phyloP scores from a whole-genome alignment of 2,888 invertebrate genomes.

The Heterodera filipjevi region DNA sequence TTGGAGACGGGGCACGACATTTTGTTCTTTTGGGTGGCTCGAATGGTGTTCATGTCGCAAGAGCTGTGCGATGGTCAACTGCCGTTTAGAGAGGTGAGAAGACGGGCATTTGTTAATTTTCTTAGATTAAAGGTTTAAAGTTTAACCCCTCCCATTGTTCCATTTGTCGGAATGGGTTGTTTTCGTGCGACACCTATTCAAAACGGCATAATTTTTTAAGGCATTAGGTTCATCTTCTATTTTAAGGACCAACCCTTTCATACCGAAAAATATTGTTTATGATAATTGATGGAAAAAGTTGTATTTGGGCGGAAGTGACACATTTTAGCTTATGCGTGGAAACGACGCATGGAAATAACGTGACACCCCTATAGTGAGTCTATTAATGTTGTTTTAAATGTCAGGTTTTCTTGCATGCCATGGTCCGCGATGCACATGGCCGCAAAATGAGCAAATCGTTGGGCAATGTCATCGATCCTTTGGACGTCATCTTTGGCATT shows the following conservation, averaged over 20 bases:
- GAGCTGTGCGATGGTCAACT: conserved; percentile 80
- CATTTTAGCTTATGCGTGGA: no score
- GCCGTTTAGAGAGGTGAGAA: conserved; percentile 78
- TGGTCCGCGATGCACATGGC: conserved; percentile 95
- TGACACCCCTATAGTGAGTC: conserved; percentile 10
- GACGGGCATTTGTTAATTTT: conserved; percentile 27
- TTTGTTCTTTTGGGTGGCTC: conserved; percentile 98
- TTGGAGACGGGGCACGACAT: conserved; percentile 88
- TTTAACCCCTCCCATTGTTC: no score
- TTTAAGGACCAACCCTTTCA: no score
- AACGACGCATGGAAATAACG: no score
- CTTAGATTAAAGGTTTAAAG: conserved; percentile 22
- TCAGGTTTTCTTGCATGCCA: conserved; percentile 88
- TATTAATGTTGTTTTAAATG: neutral
- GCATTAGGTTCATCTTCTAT: no score
- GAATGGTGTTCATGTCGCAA: conserved; percentile 97
- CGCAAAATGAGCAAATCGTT: conserved; percentile 98
- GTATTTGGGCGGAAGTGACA: no score
- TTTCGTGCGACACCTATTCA: no score
- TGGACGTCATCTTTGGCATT: conserved; percentile 89
- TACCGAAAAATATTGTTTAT: no score
- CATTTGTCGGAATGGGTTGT: no score
- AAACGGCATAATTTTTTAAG: no score
- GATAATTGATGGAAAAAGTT: no score
- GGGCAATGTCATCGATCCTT: conserved; percentile 95